These are phyloP conservation scores for Cnemophilus loriae DNA, from an alignment of 2,113 vertebrate genomes.

Conservation along the genomic window DNA sequence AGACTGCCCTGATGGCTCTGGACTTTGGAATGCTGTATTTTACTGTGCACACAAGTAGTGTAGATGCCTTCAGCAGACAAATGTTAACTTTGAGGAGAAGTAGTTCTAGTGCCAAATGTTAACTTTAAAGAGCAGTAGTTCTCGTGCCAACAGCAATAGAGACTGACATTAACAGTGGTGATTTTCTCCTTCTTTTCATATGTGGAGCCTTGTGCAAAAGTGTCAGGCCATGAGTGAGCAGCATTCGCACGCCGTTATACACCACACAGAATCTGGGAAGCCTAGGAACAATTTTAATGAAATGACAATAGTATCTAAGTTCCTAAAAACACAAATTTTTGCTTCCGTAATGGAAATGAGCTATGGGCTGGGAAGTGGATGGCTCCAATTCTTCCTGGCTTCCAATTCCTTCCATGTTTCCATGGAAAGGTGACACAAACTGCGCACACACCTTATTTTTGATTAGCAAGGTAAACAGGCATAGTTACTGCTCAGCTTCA, in stretches of 20 bases:
- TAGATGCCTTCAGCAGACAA: background rate
- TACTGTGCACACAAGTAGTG: background rate
- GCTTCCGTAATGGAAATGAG: background rate
- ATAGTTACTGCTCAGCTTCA: background rate
- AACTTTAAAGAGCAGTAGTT: background rate
- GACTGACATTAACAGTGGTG: background rate
- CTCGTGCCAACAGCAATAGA: background rate
- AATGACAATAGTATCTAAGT: background rate
- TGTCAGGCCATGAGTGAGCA: rapidly evolving
- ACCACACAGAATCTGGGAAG: background rate
- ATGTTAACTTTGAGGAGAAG: background rate
- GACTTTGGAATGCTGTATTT: background rate
- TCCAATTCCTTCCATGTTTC: background rate
- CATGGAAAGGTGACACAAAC: background rate
- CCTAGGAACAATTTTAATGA: background rate
- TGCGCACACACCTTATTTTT: background rate
- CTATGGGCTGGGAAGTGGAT: background rate
- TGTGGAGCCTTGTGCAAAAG: rapidly evolving
- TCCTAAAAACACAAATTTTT: background rate
- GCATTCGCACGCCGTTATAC: background rate
- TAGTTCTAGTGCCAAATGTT: background rate
- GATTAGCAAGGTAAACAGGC: background rate
- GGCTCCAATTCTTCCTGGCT: background rate
- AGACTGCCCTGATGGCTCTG: background rate
- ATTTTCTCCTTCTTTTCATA: background rate